These are phyloP conservation scores for Megalonaias nervosa DNA, from an alignment of 1,140 invertebrate species.

Conservation along the genomic window DNA sequence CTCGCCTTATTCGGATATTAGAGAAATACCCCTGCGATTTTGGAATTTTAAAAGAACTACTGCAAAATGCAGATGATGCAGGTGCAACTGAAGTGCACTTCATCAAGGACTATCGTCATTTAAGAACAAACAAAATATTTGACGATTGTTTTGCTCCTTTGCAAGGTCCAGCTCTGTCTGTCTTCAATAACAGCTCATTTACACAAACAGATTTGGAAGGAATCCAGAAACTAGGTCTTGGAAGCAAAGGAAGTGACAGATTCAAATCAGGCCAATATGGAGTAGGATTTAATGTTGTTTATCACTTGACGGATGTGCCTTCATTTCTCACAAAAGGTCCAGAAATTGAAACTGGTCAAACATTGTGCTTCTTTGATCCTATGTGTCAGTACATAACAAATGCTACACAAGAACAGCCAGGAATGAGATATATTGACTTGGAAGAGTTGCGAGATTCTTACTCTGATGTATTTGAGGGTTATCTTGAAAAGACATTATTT, in stretches of 20 bases:
- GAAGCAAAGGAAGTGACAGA: constrained; percentile 42
- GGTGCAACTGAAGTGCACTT: constrained; percentile 70
- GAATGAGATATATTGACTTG: constrained; percentile 36
- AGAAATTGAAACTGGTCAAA: constrained; percentile 30
- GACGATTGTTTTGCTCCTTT: constrained; percentile 6
- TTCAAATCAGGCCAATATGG: constrained; percentile 55
- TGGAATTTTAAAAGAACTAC: constrained; percentile 46
- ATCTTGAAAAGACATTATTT: constrained; percentile 14
- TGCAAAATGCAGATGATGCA: constrained; percentile 63
- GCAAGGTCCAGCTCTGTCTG: constrained; percentile 47
- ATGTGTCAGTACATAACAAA: constrained; percentile 46
- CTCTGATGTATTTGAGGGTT: constrained; percentile 42
- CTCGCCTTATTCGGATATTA: constrained; percentile 53
- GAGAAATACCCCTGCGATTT: constrained; percentile 56
- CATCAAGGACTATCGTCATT: constrained; percentile 49
- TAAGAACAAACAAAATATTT: constrained; percentile 34
- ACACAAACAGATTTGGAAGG: constrained; percentile 52
- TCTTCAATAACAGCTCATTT: constrained; percentile 59
- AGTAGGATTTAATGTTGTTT: constrained; percentile 62
- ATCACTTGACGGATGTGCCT: constrained; percentile 59
- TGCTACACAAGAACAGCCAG: constrained; percentile 39
- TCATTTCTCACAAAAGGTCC: constrained; percentile 50
- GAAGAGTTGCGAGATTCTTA: constrained; percentile 22
- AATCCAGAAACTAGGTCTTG: constrained; percentile 53
- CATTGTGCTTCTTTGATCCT: constrained; percentile 57